These are phyloP conservation scores for Coremacera marginata DNA, from an alignment of 2,888 invertebrate genomes.

Conservation along the genomic window DNA sequence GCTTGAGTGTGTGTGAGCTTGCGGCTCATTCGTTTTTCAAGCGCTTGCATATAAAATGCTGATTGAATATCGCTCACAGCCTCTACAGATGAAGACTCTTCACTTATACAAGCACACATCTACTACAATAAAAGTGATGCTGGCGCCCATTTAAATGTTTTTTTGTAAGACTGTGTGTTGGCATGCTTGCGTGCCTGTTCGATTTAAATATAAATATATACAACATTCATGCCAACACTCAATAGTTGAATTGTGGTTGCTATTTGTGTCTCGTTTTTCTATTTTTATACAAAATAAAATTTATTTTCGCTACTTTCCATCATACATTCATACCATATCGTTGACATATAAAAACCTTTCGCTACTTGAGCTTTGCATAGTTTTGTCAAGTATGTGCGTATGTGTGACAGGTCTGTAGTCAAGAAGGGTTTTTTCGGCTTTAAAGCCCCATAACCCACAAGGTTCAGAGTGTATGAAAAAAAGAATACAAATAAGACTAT, in stretches of 20 bases:
- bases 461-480: too few species aligned
- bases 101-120: constrained; percentile 13
- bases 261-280: not conserved
- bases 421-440: too few species aligned
- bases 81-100: not conserved
- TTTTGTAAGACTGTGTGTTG: constrained; percentile 23
- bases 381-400: too few species aligned
- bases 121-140: too few species aligned
- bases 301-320: constrained; percentile 4
- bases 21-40: not conserved
- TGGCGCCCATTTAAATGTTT: constrained; percentile 10
- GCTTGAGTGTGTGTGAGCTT: constrained; percentile 21
- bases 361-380: too few species aligned
- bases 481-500: too few species aligned
- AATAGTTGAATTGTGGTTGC: constrained; percentile 42
- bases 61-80: constrained; percentile 17
- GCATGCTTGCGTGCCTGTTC: constrained; percentile 3
- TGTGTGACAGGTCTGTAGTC: too few species aligned
- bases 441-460: too few species aligned
- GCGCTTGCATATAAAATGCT: constrained; percentile 15
- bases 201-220: constrained; percentile 43
- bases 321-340: not conserved
- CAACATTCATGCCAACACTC: constrained; percentile 62
- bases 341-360: too few species aligned
- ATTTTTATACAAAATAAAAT: not conserved